Evolutionary conservation across 1,140 invertebrate genomes (phyloP), one percentile per base, ranked within the genome.

Genomic region (Hydropsyche tenuis): DNA sequence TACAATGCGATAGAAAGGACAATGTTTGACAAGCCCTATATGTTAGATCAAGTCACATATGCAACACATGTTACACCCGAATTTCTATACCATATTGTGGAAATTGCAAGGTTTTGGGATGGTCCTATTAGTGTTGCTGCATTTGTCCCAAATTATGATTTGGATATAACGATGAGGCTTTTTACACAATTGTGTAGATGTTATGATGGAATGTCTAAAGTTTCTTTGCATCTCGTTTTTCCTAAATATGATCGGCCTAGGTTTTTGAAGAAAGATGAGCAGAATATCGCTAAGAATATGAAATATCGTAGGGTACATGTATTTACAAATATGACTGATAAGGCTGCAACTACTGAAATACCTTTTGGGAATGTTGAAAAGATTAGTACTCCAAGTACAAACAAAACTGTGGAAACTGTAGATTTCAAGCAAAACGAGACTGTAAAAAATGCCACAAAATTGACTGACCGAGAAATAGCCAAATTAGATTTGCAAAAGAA

Each of bases 41-140:
- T 80, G 65, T 80, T 82, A 72, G 79, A 84, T 25, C 82, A 82
- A 9, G 86, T 90, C 0, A 92, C 91, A 0, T 88, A 91, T 46
- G 90, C 87, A n/a, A 92, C 91, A 1, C 92, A 94, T 80, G 89
- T 90, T 0, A 92, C 91, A 0, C 88, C 89, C 0, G 91, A 93
- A 80, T 92, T 92, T 82, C 82, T 93, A 45, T 89, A 89, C 74
- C 90, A 91, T 74, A 82, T 93, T 14, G 85, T 88, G 9, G 90
- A 92, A 81, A 86, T 94, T n/a, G 88, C 88, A 1, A 85, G 81
- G 78, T 80, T 86, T 76, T 92, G 92, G 92, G 89, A 93, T 75
- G 92, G 92, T 1, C 90, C 90, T 0, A 85, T 94, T 4, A 92
- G 91, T 77, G 82, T 94, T 0, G 86, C 92, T 9, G 86, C 91